These are phyloP conservation scores for Nannoperca australis DNA, from an alignment of 2,797 vertebrate species.

Conservation along the genomic window DNA sequence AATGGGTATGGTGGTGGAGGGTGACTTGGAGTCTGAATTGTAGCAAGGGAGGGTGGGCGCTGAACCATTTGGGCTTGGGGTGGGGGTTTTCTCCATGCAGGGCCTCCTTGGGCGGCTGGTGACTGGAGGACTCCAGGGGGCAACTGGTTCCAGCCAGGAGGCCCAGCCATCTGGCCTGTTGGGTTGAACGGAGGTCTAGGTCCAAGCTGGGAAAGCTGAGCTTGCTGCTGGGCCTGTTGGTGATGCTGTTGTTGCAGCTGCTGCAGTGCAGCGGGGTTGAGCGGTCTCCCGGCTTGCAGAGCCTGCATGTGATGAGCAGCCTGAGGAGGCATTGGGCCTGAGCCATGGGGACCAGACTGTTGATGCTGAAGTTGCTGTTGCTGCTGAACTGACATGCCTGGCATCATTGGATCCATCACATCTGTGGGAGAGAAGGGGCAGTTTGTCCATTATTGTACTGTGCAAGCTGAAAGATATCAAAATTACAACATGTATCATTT, in stretches of 20 bases:
- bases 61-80: constrained; percentile 91
- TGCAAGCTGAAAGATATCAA: background rate
- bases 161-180: constrained; percentile 92
- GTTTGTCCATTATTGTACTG: background rate
- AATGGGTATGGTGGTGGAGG: constrained; percentile 98
- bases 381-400: constrained; percentile 90
- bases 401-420: constrained; percentile 93
- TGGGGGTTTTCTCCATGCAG: constrained; percentile 94
- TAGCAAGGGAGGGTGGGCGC: constrained; percentile 93
- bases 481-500: constrained; percentile 13
- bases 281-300: constrained; percentile 90
- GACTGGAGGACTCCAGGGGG: constrained; percentile 92
- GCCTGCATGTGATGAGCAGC: constrained; percentile 94
- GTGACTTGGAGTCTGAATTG: constrained; percentile 96
- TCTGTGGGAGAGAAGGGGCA: constrained; percentile 78
- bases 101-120: constrained; percentile 89
- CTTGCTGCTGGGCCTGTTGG: constrained; percentile 87
- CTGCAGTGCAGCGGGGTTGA: constrained; percentile 90
- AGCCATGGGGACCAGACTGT: constrained; percentile 86
- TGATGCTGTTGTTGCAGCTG: constrained; percentile 93
- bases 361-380: constrained; percentile 86
- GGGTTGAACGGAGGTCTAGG: constrained; percentile 93
- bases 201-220: constrained; percentile 84
- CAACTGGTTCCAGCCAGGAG: constrained; percentile 96
- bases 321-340: constrained; percentile 89